Evolutionary conservation across 2,113 vertebrate species (phyloP).

Genomic region (Arenaria interpres): DNA sequence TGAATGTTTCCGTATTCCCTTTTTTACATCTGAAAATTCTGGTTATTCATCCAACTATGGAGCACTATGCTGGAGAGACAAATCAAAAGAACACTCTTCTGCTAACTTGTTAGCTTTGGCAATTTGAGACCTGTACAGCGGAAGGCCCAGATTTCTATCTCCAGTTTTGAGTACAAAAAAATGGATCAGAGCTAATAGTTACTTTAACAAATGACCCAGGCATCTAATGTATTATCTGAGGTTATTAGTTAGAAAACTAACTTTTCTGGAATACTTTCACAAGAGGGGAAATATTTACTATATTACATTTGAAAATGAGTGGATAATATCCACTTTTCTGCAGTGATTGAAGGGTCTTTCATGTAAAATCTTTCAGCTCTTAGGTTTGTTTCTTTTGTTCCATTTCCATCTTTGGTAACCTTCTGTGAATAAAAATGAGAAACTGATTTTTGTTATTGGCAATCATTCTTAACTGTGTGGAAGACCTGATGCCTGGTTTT

Average conservation of each 20-base stretch:
- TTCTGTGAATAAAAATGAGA: not conserved
- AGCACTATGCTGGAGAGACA: rapidly evolving
- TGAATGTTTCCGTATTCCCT: not conserved
- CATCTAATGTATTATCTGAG: not conserved
- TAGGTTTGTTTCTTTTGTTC: not conserved
- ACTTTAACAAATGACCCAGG: not conserved
- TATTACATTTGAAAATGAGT: not conserved
- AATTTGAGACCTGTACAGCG: not conserved
- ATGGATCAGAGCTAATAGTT: not conserved
- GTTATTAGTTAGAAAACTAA: not conserved
- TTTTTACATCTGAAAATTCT: not conserved
- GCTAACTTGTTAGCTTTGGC: not conserved
- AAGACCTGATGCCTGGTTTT: not conserved
- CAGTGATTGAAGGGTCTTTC: not conserved
- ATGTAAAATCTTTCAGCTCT: not conserved
- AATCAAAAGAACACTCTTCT: not conserved
- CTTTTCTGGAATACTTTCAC: not conserved
- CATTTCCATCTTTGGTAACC: not conserved
- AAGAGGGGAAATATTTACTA: not conserved
- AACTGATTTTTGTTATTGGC: not conserved
- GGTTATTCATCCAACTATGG: not conserved
- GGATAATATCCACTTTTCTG: not conserved
- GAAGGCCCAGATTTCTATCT: not conserved
- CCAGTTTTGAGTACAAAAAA: not conserved
- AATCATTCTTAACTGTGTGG: not conserved